Base-by-base conservation (phyloP, 2,888 invertebrate genomes). In the Elgonia sp. region DNA sequence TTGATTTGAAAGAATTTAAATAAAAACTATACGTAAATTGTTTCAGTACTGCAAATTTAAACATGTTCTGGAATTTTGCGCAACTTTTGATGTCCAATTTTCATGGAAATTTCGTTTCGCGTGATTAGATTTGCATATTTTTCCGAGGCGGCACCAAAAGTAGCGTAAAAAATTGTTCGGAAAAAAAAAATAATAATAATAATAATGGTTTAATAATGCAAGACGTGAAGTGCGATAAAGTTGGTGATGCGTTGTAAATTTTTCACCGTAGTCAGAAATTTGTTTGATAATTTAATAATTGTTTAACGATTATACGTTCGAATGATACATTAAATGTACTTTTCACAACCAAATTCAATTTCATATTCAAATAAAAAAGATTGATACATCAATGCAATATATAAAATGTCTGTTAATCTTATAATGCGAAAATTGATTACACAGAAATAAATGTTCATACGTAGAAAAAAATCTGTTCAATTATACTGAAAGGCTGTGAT, bases 71-170 rank as follows among this genome's bases (percentile, higher is more conserved):
- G 20, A 67, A 84, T 62, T 70, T 63, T 14, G 75, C 29, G 20
- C 50, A 42, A 84, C 84, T 84, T 84, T 76, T 84, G 76, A 84
- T 62, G 83, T 40, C 63, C 77, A 63, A 72, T 84, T 84, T 84
- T 77, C 77, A 77, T 63, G 63, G 62, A 72, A 62, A 84, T 77
- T 77, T 76, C 29, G 37, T 84, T 84, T 60, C 63, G 55, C 42
- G 29, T 53, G 84, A 84, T 84, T 77, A 63, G 12, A 53, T 84
- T 84, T 84, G 84, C 77, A 77, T 84, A 84, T 84, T 84, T 83
- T 72, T 77, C 8, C 60, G 20, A 60, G 21, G 46, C 40, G 39
- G 42, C 76, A 46, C 53, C 37, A 70, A 76, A 72, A 84, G 77
- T 63, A 40, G 57, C 70, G 50, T 9, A 53, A 75, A 83, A 83